A percentile compares a stretch with the other conserved stretches of the same genome.
Evolutionary conservation across 1,140 invertebrate genomes (phyloP).

Genomic region (Scaptomyza pallida): DNA sequence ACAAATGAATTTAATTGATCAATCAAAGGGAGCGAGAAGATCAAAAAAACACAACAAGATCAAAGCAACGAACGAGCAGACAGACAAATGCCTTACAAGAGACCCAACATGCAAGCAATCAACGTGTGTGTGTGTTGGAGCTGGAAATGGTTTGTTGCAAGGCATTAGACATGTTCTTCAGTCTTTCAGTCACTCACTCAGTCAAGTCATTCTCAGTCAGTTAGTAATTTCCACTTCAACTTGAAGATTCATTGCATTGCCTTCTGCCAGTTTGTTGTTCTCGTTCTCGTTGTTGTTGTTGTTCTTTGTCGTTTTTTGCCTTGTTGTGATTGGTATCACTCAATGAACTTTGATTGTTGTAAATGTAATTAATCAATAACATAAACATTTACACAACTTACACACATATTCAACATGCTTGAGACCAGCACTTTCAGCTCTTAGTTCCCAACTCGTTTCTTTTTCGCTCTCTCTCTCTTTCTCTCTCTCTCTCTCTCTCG

Average conservation of each 20-base stretch:
- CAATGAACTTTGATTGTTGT: conserved; percentile 80
- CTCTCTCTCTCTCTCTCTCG: too few relatives aligned
- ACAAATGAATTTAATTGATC: conserved; percentile 83
- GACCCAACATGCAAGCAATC: conserved; percentile 58
- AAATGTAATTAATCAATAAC: conserved; percentile 83
- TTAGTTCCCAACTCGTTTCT: background rate
- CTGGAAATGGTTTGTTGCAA: background rate
- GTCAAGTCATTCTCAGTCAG: conserved; percentile 35
- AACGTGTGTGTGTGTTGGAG: conserved; percentile 18
- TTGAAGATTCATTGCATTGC: conserved; percentile 69
- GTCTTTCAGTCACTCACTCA: conserved; percentile 48
- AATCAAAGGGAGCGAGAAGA: conserved; percentile 82
- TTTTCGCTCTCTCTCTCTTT: too few relatives aligned
- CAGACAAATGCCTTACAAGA: conserved; percentile 76
- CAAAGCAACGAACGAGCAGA: conserved; percentile 70
- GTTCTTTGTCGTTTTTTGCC: conserved; percentile 25
- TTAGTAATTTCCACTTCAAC: conserved; percentile 46
- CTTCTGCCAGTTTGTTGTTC: conserved; percentile 26
- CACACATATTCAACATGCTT: conserved; percentile 7
- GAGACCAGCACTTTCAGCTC: background rate
- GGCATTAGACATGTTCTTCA: conserved; percentile 72
- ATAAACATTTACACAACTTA: conserved; percentile 71
- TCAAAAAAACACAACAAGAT: conserved; percentile 79
- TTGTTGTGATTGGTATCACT: conserved; percentile 78
- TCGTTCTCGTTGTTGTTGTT: conserved; percentile 24